These are phyloP conservation scores for Melieria picta DNA, from an alignment of 2,888 invertebrate genomes.

Conservation along the genomic window DNA sequence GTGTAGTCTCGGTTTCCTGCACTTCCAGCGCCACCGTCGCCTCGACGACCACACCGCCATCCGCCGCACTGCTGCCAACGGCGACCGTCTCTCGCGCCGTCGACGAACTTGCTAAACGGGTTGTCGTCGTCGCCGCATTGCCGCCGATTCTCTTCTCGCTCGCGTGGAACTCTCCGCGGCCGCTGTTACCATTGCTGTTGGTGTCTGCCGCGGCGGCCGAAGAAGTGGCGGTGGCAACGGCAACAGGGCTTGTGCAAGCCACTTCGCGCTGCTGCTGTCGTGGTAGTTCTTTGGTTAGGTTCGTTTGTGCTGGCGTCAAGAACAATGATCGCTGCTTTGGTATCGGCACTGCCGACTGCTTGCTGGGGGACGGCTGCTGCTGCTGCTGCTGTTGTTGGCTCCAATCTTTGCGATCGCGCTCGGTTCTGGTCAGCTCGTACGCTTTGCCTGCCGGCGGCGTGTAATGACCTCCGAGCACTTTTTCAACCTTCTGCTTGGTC, in stretches of 20 bases:
- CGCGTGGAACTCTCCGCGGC: not conserved
- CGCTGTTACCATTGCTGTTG: conserved; percentile 1
- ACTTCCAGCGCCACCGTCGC: conserved; percentile 11
- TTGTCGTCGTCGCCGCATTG: conserved; percentile 47
- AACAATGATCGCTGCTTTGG: conserved; percentile 50
- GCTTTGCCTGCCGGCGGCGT: conserved; percentile 44
- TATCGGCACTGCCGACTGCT: conserved; percentile 31
- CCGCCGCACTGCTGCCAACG: conserved; percentile 8
- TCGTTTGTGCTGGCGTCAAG: conserved; percentile 37
- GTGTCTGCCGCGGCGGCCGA: conserved; percentile 15
- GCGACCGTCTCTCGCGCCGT: conserved; percentile 17
- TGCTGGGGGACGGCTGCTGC: conserved; percentile 23
- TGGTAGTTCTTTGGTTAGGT: conserved; percentile 55
- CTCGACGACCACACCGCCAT: conserved; percentile 1
- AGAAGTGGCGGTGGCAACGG: conserved; percentile 44
- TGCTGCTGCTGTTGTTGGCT: conserved; percentile 40
- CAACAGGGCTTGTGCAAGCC: conserved; percentile 51
- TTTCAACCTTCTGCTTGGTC: conserved; percentile 58
- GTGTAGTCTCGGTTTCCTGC: conserved; percentile 30
- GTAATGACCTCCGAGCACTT: conserved; percentile 63
- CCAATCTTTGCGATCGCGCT: conserved; percentile 23
- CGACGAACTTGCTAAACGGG: conserved; percentile 42
- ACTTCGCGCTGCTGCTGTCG: conserved; percentile 42
- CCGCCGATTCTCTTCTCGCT: conserved; percentile 42
- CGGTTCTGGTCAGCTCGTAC: not conserved